These are phyloP conservation scores for Eilema sororculum DNA, from an alignment of 2,888 invertebrate genomes.

Conservation along the genomic window DNA sequence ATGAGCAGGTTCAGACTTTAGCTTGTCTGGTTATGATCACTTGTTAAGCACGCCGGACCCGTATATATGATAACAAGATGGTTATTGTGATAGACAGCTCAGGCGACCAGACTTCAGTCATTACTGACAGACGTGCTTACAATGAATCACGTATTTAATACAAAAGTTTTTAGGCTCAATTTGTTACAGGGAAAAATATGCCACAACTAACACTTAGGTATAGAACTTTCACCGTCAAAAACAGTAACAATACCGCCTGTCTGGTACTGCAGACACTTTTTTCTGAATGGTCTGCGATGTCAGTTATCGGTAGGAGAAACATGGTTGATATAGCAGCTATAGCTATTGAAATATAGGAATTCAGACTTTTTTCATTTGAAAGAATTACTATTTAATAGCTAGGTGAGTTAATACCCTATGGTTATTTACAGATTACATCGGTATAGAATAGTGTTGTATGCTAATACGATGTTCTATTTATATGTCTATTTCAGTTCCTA, in stretches of 20 bases:
- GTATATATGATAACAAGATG: conserved; percentile 57
- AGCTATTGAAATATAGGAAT: conserved; percentile 27
- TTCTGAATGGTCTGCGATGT: conserved; percentile 27
- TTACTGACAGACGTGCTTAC: conserved; percentile 22
- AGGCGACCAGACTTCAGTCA: conserved; percentile 58
- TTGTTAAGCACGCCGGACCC: conserved; percentile 56
- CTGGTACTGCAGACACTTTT: conserved; percentile 32
- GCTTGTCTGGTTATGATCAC: conserved; percentile 47
- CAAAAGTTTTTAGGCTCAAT: conserved; percentile 27
- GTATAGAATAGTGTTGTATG: conserved; percentile 46
- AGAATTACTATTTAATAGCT: conserved; percentile 54
- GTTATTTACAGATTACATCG: conserved; percentile 56
- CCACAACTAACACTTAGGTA: conserved; percentile 37
- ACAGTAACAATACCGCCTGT: conserved; percentile 42
- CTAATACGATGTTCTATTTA: conserved; percentile 29
- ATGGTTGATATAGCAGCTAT: conserved; percentile 5
- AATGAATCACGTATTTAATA: conserved; percentile 26
- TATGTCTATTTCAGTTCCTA: conserved; percentile 25
- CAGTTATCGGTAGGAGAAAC: conserved; percentile 19
- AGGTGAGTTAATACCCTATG: conserved; percentile 47
- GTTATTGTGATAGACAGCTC: conserved; percentile 76
- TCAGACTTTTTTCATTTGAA: conserved; percentile 40
- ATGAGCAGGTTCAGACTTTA: conserved; percentile 38
- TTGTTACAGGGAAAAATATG: conserved; percentile 33
- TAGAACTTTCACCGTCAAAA: conserved; percentile 55